phyloP scores from a whole-genome alignment of 2,888 invertebrate species.

The Papilio gigon region DNA sequence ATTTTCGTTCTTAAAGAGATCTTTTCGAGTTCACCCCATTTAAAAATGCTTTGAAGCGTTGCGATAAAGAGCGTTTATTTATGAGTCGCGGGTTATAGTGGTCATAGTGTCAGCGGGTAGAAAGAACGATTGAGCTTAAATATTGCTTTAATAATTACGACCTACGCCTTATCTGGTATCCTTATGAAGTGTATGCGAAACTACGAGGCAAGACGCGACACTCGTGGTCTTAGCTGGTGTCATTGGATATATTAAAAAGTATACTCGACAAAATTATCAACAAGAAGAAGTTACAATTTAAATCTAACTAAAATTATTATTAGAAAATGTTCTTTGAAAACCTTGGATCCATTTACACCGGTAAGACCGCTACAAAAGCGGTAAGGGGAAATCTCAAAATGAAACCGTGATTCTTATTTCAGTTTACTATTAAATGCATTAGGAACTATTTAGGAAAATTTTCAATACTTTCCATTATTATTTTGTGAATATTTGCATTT shows the following conservation, averaged over 20 bases:
- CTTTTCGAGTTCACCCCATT: slow-evolving; percentile 24
- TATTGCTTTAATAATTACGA: background rate
- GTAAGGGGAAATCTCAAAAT: background rate
- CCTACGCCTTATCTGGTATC: too few species aligned
- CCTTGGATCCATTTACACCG: too few species aligned
- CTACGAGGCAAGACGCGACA: too few species aligned
- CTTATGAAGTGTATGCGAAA: too few species aligned
- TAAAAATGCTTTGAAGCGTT: slow-evolving; percentile 38
- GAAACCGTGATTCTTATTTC: background rate
- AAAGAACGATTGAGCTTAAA: background rate
- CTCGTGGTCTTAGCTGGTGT: too few species aligned
- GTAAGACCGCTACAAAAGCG: too few species aligned
- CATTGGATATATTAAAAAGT: too few species aligned
- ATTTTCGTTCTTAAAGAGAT: slow-evolving; percentile 29
- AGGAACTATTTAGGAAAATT: background rate
- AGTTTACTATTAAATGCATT: background rate
- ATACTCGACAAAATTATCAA: too few species aligned
- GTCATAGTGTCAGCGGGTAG: slow-evolving; percentile 27
- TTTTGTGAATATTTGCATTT: background rate
- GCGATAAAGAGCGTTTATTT: slow-evolving; percentile 37
- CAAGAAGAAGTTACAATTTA: too few species aligned
- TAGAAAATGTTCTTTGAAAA: too few species aligned
- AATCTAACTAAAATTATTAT: too few species aligned
- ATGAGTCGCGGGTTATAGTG: slow-evolving; percentile 17
- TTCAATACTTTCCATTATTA: background rate